Evolutionary conservation across 1,140 invertebrate species (phyloP).

Genomic region (Drosophila chauvacae): DNA sequence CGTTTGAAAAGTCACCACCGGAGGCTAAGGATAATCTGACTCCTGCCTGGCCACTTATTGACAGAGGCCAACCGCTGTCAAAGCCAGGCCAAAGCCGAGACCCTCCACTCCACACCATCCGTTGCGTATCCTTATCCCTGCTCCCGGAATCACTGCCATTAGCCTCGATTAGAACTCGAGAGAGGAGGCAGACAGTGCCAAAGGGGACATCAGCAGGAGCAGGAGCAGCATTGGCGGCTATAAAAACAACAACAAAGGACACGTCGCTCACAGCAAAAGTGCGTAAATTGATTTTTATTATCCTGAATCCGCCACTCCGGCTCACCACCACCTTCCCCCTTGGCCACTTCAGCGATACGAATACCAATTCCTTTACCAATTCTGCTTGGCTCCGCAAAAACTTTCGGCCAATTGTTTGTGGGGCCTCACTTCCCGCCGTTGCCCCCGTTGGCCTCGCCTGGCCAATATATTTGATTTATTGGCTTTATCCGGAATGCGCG

Average conservation of each 20-base stretch:
- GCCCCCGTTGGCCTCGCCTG: slow-evolving; percentile 7
- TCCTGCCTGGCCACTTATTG: slow-evolving; percentile 27
- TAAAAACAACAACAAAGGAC: slow-evolving; percentile 36
- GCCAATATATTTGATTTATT: slow-evolving; percentile 74
- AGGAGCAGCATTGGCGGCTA: not conserved
- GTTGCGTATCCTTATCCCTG: not conserved
- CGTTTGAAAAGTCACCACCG: slow-evolving; percentile 18
- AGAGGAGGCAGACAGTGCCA: slow-evolving; percentile 16
- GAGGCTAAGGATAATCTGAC: slow-evolving; percentile 32
- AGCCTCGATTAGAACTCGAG: slow-evolving; percentile 33
- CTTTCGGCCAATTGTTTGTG: slow-evolving; percentile 44
- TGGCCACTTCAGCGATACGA: not conserved
- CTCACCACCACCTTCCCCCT: not conserved
- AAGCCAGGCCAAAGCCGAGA: slow-evolving; percentile 25
- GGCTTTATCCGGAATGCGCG: slow-evolving; percentile 55
- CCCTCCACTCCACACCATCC: not conserved
- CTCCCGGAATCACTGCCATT: slow-evolving; percentile 14
- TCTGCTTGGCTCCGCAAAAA: slow-evolving; percentile 46
- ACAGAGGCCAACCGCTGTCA: slow-evolving; percentile 46
- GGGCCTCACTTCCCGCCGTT: not conserved
- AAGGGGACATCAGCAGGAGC: slow-evolving; percentile 35
- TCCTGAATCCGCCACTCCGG: slow-evolving; percentile 26
- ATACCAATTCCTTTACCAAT: slow-evolving; percentile 6
- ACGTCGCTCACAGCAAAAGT: slow-evolving; percentile 40
- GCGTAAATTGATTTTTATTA: slow-evolving; percentile 77